These are phyloP conservation scores for Melipona bicolor DNA, from an alignment of 2,888 invertebrate species.

Conservation along the genomic window DNA sequence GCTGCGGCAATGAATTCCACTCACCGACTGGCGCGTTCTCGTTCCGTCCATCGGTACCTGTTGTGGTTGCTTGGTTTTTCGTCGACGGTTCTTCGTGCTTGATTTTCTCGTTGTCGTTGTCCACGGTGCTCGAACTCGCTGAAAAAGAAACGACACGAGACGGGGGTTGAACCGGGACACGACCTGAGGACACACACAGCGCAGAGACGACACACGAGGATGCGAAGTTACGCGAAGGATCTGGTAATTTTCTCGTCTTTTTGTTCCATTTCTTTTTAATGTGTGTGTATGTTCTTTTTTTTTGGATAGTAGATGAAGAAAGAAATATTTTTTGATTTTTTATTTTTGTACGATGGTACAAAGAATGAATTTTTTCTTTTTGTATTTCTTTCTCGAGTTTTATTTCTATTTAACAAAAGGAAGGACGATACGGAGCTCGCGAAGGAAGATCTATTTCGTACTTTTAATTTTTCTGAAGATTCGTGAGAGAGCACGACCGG, in stretches of 20 bases:
- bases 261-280: not conserved
- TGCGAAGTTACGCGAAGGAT: slow-evolving; percentile 4
- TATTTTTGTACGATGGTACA: too few species aligned
- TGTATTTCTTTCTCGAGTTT: too few species aligned
- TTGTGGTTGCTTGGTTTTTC: slow-evolving; percentile 18
- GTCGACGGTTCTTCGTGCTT: slow-evolving; percentile 32
- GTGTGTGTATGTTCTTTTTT: not conserved
- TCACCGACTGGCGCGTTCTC: slow-evolving; percentile 80
- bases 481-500: too few species aligned
- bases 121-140: slow-evolving; percentile 44
- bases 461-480: too few species aligned
- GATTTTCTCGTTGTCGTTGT: slow-evolving; percentile 4
- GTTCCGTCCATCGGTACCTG: slow-evolving; percentile 53
- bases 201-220: slow-evolving; percentile 5
- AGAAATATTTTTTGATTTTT: not conserved
- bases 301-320: not conserved
- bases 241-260: slow-evolving; percentile 9
- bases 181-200: slow-evolving; percentile 25
- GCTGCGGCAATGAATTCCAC: slow-evolving; percentile 84
- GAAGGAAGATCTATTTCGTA: too few species aligned
- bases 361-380: too few species aligned
- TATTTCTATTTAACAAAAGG: too few species aligned
- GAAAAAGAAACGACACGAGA: slow-evolving; percentile 61
- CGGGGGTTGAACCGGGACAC: slow-evolving; percentile 55
- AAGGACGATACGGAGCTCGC: too few species aligned